Evolutionary conservation across 2,797 vertebrate genomes (phyloP).

Genomic region (Craterocephalus amniculus): DNA sequence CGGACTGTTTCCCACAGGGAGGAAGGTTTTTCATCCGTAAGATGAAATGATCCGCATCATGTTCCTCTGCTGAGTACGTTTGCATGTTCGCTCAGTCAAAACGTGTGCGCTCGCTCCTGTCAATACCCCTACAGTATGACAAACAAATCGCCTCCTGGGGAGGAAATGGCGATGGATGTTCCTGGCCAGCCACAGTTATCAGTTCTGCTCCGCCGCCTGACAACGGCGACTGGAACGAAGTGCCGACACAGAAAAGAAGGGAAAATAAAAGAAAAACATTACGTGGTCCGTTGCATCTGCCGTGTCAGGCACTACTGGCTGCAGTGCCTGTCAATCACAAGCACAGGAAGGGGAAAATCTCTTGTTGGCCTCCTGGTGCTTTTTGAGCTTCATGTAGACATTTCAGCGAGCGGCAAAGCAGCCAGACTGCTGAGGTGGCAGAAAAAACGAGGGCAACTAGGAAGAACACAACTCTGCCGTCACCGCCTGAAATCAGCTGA

Average conservation of each 20-base stretch:
- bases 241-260: conserved; percentile 16
- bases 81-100: conserved; percentile 24
- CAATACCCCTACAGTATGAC: conserved; percentile 45
- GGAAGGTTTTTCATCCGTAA: conserved; percentile 29
- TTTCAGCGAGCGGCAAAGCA: conserved; percentile 17
- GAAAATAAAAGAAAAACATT: conserved; percentile 26
- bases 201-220: conserved; percentile 46
- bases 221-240: conserved; percentile 29
- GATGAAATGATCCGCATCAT: conserved; percentile 37
- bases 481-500: conserved; percentile 67
- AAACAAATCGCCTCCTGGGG: conserved; percentile 55
- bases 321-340: conserved; percentile 62
- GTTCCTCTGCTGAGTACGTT: conserved; percentile 17
- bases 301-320: conserved; percentile 13
- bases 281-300: conserved; percentile 17
- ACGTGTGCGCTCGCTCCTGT: conserved; percentile 34
- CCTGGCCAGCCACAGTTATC: conserved; percentile 42
- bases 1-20: conserved; percentile 22
- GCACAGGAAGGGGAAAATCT: conserved; percentile 58
- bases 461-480: conserved; percentile 30
- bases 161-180: conserved; percentile 39
- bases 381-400: conserved; percentile 34
- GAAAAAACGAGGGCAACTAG: conserved; percentile 59
- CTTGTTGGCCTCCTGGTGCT: neutral
- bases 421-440: conserved; percentile 64